Conservation (phyloP, 2,113 vertebrate genomes). For the Puma concolor region DNA sequence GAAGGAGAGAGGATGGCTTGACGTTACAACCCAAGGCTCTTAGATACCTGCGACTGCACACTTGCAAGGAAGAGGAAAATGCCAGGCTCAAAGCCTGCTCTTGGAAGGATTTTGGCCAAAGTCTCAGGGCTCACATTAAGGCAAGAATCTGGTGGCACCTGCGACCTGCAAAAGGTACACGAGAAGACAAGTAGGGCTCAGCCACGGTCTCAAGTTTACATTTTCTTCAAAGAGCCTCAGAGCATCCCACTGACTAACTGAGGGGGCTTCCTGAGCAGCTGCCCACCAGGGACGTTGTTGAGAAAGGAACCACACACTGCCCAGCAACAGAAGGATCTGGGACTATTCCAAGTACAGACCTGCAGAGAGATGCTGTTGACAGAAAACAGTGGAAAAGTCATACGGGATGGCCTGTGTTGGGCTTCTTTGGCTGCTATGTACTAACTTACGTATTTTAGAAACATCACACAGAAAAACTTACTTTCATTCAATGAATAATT, state of each 20-base stretch:
- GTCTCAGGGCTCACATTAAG: neutral
- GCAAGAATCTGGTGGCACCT: neutral
- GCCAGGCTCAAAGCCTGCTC: neutral
- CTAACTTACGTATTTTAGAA: neutral
- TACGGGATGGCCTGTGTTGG: neutral
- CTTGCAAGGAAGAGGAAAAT: neutral
- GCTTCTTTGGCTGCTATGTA: conserved; percentile 14
- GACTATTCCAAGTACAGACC: neutral
- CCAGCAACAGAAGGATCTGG: neutral
- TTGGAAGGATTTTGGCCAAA: neutral
- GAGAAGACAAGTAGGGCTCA: neutral
- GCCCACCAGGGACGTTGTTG: neutral
- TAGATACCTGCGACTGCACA: neutral
- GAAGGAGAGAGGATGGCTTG: neutral
- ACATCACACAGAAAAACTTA: neutral
- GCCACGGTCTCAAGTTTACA: neutral
- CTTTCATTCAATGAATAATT: conserved; percentile 37
- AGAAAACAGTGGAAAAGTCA: neutral
- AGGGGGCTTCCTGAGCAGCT: conserved; percentile 45
- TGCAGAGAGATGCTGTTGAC: neutral
- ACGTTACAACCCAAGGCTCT: neutral
- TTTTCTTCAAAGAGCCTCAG: neutral
- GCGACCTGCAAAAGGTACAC: neutral
- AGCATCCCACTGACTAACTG: neutral
- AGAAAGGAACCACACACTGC: conserved; percentile 40